Conservation (phyloP, 1,140 invertebrate species). For the Lasioglossum baleicum region DNA sequence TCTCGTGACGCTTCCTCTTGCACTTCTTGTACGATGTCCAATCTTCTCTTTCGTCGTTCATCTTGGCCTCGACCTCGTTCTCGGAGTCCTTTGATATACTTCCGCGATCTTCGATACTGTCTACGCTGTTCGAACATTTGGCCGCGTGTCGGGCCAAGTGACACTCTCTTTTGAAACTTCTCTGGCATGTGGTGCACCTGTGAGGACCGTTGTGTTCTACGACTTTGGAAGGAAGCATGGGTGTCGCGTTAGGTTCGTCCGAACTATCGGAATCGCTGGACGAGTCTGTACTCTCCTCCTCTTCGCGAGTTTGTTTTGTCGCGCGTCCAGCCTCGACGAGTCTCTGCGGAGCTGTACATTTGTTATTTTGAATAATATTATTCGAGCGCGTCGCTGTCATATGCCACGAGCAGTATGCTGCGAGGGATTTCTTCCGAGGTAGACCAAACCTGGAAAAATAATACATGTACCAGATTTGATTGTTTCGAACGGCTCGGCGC, state of each 20-base stretch:
- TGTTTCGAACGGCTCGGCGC: conserved; percentile 3
- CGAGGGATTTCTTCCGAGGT: conserved; percentile 37
- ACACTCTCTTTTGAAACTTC: conserved; percentile 21
- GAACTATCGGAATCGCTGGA: not conserved
- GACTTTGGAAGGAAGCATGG: not conserved
- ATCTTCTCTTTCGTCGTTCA: not conserved
- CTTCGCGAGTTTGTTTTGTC: not conserved
- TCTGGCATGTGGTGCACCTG: conserved; percentile 19
- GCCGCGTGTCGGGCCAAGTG: conserved; percentile 13
- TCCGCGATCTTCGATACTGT: not conserved
- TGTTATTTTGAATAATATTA: conserved; percentile 15
- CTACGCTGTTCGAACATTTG: not conserved
- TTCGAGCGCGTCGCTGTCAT: conserved; percentile 9
- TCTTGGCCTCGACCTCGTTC: not conserved
- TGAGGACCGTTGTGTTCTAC: not conserved
- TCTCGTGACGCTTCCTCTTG: conserved; percentile 30
- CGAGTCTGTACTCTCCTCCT: not conserved
- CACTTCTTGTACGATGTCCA: conserved; percentile 1
- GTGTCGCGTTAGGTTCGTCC: not conserved
- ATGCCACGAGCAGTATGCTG: conserved; percentile 31
- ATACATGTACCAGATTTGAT: conserved; percentile 60
- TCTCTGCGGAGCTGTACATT: conserved; percentile 1
- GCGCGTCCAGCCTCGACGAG: not conserved
- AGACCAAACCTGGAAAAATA: conserved; percentile 63
- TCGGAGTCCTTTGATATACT: not conserved